Percentiles rank a stretch among this genome's conserved stretches.
phyloP scores from a whole-genome alignment of 2,888 invertebrate genomes.

The Bugulina stolonifera region DNA sequence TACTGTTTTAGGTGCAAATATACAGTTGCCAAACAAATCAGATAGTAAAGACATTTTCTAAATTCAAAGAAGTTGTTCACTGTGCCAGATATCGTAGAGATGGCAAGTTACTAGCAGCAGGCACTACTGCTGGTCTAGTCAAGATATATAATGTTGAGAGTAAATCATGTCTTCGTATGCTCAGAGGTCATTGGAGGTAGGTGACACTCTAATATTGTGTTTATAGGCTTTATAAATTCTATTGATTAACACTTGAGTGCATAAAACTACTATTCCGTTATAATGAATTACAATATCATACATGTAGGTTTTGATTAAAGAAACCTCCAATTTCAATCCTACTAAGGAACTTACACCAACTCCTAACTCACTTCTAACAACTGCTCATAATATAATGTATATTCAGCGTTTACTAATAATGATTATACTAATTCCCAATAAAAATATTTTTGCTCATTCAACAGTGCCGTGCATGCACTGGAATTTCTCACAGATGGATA shows the following conservation, averaged over 20 bases:
- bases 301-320: no score
- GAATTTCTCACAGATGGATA: constrained; percentile 17
- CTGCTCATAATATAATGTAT: no score
- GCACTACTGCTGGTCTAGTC: constrained; percentile 80
- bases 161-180: constrained; percentile 74
- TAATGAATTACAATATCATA: no score
- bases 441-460: no score
- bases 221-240: no score
- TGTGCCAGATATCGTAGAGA: constrained; percentile 52
- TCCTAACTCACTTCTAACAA: no score
- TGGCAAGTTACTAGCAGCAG: constrained; percentile 62
- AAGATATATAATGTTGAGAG: constrained; percentile 81
- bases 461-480: constrained; percentile 23
- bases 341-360: no score
- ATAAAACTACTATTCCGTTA: no score
- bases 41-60: constrained; percentile 41
- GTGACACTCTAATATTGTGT: constrained; percentile 23
- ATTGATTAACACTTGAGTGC: no score
- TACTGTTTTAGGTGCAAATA: constrained; percentile 39
- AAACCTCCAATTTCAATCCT: no score
- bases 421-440: no score
- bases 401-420: no score
- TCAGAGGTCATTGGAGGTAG: constrained; percentile 58
- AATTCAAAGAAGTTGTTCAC: constrained; percentile 51
- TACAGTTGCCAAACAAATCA: constrained; percentile 42